A percentile compares a stretch with the other conserved stretches of the same genome.
phyloP scores from a whole-genome alignment of 2,888 invertebrate species.

The Tiphia femorata region DNA sequence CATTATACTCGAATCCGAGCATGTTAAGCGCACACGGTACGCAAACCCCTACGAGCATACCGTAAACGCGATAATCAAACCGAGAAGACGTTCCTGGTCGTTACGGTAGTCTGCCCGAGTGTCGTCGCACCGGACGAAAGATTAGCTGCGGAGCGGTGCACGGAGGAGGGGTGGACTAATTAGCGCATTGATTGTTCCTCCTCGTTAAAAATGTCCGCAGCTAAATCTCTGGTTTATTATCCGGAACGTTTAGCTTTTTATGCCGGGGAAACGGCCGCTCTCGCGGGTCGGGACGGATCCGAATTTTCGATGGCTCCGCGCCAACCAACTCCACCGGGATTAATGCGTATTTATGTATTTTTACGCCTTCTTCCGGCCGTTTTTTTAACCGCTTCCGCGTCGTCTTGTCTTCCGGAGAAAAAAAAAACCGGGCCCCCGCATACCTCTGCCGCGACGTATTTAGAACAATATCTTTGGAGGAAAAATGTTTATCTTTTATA shows the following conservation, averaged over 20 bases:
- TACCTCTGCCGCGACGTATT: no score
- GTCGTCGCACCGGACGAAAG: constrained; percentile 19
- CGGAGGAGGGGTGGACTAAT: no score
- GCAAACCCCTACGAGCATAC: no score
- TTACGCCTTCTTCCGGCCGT: constrained; percentile 47
- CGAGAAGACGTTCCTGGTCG: not conserved
- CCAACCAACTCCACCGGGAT: constrained; percentile 55
- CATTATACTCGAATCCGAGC: no score
- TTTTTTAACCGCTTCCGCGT: constrained; percentile 37
- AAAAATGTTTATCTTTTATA: no score
- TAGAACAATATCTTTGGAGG: no score
- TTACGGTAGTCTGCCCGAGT: no score
- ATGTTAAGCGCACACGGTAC: no score
- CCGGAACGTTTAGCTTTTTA: constrained; percentile 62
- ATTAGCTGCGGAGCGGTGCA: constrained; percentile 32
- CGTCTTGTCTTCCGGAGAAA: constrained; percentile 19
- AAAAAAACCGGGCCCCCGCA: no score
- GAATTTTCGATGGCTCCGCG: constrained; percentile 64
- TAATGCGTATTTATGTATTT: constrained; percentile 64
- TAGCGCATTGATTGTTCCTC: constrained; percentile 58
- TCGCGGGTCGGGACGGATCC: constrained; percentile 32
- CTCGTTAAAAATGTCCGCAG: constrained; percentile 58
- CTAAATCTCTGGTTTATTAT: constrained; percentile 65
- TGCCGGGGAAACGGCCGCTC: constrained; percentile 14
- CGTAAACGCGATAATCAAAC: no score